Percentiles rank a stretch among this genome's conserved stretches.
phyloP scores from a whole-genome alignment of 2,888 invertebrate genomes.

The Psylliodes chrysocephalus region DNA sequence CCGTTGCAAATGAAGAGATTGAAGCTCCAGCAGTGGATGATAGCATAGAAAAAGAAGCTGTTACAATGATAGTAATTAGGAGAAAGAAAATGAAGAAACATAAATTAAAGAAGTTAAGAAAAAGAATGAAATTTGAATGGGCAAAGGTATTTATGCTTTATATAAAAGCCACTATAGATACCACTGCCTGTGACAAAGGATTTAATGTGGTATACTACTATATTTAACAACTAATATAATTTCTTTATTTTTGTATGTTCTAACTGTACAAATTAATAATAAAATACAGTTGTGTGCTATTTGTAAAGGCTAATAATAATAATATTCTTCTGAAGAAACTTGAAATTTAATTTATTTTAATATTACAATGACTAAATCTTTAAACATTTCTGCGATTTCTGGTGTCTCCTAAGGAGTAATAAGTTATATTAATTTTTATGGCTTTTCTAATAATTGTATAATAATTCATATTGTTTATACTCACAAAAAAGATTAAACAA shows the following conservation, averaged over 20 bases:
- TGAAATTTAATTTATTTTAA: no score
- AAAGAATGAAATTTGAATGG: slow-evolving; percentile 81
- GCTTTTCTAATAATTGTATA: no score
- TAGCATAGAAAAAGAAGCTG: slow-evolving; percentile 75
- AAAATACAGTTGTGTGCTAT: not conserved
- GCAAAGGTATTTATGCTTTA: slow-evolving; percentile 68
- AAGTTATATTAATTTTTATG: no score
- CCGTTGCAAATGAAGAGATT: slow-evolving; percentile 43
- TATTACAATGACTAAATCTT: no score
- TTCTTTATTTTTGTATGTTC: not conserved
- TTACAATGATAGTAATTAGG: slow-evolving; percentile 79
- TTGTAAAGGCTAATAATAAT: no score
- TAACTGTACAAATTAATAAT: not conserved
- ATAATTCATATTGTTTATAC: no score
- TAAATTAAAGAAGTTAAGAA: slow-evolving; percentile 81
- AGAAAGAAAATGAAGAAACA: slow-evolving; percentile 89
- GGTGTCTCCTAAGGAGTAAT: no score
- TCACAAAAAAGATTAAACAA: no score
- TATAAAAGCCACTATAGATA: no score
- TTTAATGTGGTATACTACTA: not conserved
- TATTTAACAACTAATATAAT: not conserved
- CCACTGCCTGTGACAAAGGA: no score
- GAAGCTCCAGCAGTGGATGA: slow-evolving; percentile 53
- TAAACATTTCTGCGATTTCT: no score
- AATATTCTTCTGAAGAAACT: no score